Conservation (phyloP, 2,113 vertebrate species). For the Atrichornis clamosus region DNA sequence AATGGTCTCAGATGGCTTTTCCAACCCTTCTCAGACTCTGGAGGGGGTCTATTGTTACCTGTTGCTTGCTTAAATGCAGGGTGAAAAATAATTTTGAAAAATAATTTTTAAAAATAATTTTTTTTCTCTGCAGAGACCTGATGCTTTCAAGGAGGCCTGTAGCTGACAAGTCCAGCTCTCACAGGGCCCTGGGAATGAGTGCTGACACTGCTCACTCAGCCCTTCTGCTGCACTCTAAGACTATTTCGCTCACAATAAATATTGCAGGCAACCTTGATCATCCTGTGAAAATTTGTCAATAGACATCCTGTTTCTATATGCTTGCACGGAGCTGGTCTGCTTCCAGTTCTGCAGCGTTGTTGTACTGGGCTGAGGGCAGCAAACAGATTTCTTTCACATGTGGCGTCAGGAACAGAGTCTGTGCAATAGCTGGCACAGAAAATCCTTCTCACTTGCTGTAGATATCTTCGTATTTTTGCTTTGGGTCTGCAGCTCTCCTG, state of each 20-base stretch:
- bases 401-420: background rate
- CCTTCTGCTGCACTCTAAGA: background rate
- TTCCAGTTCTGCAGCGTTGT: background rate
- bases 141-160: background rate
- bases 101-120: rapidly evolving
- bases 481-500: background rate
- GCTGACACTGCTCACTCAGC: background rate
- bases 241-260: background rate
- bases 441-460: background rate
- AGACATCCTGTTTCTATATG: background rate
- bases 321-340: background rate
- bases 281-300: background rate
- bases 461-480: background rate
- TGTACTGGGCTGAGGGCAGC: background rate
- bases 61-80: background rate
- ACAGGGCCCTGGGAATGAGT: background rate
- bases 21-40: background rate
- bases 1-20: background rate
- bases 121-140: background rate
- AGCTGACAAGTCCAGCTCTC: background rate
- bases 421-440: background rate
- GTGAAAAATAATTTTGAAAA: background rate
- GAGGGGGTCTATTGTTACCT: background rate
- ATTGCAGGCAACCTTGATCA: background rate
- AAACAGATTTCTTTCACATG: background rate